These are phyloP conservation scores for Cryptoleucopteryx plumbea DNA, from an alignment of 2,113 vertebrate genomes.

Conservation along the genomic window DNA sequence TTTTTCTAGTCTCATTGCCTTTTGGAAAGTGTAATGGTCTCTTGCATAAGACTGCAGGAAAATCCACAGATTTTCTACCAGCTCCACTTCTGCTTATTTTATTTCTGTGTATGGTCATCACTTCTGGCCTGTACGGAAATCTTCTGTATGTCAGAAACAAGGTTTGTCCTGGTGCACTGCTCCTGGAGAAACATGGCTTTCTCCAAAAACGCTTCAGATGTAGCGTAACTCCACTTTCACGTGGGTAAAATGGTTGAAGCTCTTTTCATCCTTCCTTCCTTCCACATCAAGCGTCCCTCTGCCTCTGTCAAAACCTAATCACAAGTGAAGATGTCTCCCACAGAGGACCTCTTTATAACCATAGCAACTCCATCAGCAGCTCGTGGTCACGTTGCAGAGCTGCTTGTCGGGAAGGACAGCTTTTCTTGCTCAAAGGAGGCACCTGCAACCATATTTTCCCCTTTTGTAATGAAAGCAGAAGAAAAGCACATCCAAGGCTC, in stretches of 20 bases:
- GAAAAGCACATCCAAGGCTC: neutral
- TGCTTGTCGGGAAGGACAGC: constrained; percentile 3
- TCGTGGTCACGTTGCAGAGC: constrained; percentile 39
- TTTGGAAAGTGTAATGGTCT: neutral
- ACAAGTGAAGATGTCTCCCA: constrained; percentile 79
- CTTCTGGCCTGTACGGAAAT: neutral
- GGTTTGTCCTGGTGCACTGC: neutral
- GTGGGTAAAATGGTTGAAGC: neutral
- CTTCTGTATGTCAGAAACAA: constrained; percentile 10
- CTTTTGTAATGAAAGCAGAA: neutral
- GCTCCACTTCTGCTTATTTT: neutral
- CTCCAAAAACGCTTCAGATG: constrained; percentile 15
- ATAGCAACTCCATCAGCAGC: constrained; percentile 64
- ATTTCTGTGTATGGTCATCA: neutral
- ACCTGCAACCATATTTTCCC: neutral
- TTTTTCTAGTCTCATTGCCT: neutral
- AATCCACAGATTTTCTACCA: neutral
- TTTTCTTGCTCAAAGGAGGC: constrained; percentile 4
- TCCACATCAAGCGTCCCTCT: constrained; percentile 58
- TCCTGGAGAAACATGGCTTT: neutral
- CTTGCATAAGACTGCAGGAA: neutral
- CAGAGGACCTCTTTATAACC: constrained; percentile 67
- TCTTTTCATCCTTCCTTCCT: constrained; percentile 19
- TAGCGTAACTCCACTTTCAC: constrained; percentile 37
- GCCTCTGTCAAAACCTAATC: constrained; percentile 77